Evolutionary conservation across 1,140 invertebrate genomes (phyloP).

Genomic region (Micrasema minimum): DNA sequence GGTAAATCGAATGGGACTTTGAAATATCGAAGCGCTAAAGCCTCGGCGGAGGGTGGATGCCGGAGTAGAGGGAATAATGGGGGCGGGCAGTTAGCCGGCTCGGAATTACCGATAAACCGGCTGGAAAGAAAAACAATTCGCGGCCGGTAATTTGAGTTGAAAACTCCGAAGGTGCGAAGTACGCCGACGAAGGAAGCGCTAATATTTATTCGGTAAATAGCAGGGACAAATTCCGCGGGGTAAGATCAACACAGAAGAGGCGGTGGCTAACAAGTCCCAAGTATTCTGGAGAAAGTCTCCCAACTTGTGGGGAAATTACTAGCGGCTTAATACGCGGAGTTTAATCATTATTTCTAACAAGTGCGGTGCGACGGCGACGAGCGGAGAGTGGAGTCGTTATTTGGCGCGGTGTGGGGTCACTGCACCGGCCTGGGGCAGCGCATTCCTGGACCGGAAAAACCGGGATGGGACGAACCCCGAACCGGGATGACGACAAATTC

Average conservation of each 20-base stretch:
- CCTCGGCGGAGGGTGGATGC: background rate
- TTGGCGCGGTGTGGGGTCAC: slow-evolving; percentile 5
- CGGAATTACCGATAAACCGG: slow-evolving; percentile 53
- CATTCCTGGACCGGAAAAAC: slow-evolving; percentile 30
- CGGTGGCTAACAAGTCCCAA: slow-evolving; percentile 29
- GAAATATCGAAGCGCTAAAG: slow-evolving; percentile 53
- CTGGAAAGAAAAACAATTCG: slow-evolving; percentile 52
- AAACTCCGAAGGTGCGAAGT: slow-evolving; percentile 44
- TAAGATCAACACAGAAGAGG: slow-evolving; percentile 52
- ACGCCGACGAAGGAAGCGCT: slow-evolving; percentile 27
- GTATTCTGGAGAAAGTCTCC: no score
- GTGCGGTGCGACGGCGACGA: background rate
- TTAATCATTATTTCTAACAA: background rate
- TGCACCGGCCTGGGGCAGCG: background rate
- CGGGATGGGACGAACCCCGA: slow-evolving; percentile 17
- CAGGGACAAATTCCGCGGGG: slow-evolving; percentile 48
- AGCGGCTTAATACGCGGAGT: background rate
- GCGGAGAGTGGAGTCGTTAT: slow-evolving; percentile 3
- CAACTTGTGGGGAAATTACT: slow-evolving; percentile 2
- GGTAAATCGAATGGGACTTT: slow-evolving; percentile 54
- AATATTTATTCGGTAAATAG: slow-evolving; percentile 54
- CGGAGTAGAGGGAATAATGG: slow-evolving; percentile 49
- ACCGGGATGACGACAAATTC: slow-evolving; percentile 19
- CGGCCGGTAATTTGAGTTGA: slow-evolving; percentile 49
- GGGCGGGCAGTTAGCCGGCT: slow-evolving; percentile 52